Evolutionary conservation across 2,888 invertebrate species (phyloP).

Genomic region (Hydrotaea cyrtoneurina): DNA sequence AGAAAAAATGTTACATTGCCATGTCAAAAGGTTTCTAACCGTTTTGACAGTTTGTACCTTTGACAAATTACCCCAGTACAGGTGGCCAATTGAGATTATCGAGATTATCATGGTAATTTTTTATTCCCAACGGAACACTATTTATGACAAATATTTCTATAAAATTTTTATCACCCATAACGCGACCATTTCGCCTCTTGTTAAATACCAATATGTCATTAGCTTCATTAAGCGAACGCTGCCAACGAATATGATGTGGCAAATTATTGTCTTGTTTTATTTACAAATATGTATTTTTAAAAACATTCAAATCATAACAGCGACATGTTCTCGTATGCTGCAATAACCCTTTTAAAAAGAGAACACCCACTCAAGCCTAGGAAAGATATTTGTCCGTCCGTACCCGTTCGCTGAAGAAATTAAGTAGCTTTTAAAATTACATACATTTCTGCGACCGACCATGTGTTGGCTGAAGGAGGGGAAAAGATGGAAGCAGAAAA

Average conservation of each 20-base stretch:
- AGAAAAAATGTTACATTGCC: too few species aligned
- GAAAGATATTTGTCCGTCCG: background rate
- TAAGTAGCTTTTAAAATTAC: slow-evolving; percentile 2
- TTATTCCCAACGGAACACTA: too few species aligned
- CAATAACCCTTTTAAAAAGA: background rate
- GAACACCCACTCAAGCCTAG: background rate
- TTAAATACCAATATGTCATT: slow-evolving; percentile 13
- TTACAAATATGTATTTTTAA: slow-evolving; percentile 2
- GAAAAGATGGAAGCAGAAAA: background rate
- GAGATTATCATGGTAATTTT: too few species aligned
- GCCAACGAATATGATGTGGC: background rate
- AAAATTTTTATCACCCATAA: background rate
- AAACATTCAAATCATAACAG: background rate
- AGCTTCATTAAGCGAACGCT: slow-evolving; percentile 3
- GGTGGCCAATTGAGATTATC: too few species aligned
- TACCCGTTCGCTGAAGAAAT: background rate
- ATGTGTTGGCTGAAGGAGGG: background rate
- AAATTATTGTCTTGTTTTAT: background rate
- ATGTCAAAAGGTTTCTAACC: too few species aligned
- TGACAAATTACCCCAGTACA: too few species aligned
- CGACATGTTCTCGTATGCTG: slow-evolving; percentile 12
- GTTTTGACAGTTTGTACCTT: too few species aligned
- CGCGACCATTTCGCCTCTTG: background rate
- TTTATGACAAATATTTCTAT: slow-evolving; percentile 1
- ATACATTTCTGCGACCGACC: background rate